A percentile compares a stretch with the other conserved stretches of the same genome.
phyloP scores from a whole-genome alignment of 1,140 invertebrate species.

The Rhizoglyphus robini region DNA sequence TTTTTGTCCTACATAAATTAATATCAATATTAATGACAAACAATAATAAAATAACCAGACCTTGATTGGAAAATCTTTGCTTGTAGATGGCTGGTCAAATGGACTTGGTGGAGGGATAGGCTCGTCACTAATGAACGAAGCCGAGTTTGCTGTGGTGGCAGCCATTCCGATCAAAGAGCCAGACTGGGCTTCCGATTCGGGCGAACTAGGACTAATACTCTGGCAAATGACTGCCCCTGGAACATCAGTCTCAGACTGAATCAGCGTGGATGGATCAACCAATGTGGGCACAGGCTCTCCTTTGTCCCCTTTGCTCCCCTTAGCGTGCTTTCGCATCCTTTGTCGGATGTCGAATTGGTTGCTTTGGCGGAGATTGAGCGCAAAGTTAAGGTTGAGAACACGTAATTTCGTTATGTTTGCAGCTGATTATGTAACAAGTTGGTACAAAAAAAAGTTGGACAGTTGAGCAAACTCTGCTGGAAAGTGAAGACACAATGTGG shows the following conservation, averaged over 20 bases:
- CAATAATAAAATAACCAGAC: background rate
- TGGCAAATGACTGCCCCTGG: background rate
- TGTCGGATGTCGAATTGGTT: background rate
- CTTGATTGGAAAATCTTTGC: constrained; percentile 14
- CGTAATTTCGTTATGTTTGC: too few relatives aligned
- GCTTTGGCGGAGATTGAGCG: too few relatives aligned
- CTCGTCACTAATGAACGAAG: constrained; percentile 3
- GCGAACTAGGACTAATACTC: constrained; percentile 8
- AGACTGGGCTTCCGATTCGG: constrained; percentile 16
- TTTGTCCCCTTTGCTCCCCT: background rate
- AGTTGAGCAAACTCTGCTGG: background rate
- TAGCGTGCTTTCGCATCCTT: constrained; percentile 20
- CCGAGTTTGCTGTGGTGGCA: background rate
- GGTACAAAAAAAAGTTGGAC: background rate
- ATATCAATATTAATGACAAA: background rate
- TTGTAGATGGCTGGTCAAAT: constrained; percentile 18
- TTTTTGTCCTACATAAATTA: constrained; percentile 9
- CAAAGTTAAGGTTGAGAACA: too few relatives aligned
- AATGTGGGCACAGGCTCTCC: background rate
- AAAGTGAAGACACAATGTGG: background rate
- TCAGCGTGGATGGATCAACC: background rate
- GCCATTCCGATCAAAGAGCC: background rate
- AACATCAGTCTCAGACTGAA: background rate
- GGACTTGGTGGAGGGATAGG: constrained; percentile 14
- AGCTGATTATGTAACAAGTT: background rate